Evolutionary conservation across 2,113 vertebrate genomes (phyloP).

Genomic region (Hippocampus comes): DNA sequence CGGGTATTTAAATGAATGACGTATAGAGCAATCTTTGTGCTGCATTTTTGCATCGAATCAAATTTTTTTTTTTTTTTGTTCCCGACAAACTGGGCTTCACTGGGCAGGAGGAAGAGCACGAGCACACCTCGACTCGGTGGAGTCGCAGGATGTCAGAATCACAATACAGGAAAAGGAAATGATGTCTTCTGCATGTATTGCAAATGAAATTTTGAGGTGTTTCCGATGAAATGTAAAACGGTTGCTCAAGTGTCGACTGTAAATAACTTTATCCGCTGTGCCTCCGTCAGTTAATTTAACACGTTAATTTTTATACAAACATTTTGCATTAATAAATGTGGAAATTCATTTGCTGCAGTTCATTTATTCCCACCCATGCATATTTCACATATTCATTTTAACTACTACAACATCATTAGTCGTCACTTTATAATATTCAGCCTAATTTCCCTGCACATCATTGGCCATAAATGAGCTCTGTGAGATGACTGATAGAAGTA

Average conservation of each 20-base stretch:
- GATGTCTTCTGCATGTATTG: conserved; percentile 24
- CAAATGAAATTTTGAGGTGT: conserved; percentile 23
- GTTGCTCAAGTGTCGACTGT: neutral
- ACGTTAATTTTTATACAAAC: conserved; percentile 17
- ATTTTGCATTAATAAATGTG: conserved; percentile 57
- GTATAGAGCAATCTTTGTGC: conserved; percentile 1
- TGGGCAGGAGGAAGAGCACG: conserved; percentile 19
- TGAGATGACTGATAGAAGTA: conserved; percentile 62
- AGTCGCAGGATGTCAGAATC: neutral
- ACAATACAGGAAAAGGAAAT: conserved; percentile 20
- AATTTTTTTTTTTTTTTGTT: neutral
- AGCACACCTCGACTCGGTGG: conserved; percentile 16
- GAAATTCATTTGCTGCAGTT: neutral
- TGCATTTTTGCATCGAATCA: conserved; percentile 15
- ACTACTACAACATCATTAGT: conserved; percentile 30
- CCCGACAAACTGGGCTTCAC: neutral
- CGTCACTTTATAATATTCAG: conserved; percentile 46
- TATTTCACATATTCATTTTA: conserved; percentile 16
- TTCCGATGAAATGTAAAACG: conserved; percentile 24
- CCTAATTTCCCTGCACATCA: conserved; percentile 38
- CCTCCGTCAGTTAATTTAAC: conserved; percentile 5
- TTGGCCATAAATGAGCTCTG: conserved; percentile 48
- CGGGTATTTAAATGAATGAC: conserved; percentile 6
- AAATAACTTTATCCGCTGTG: neutral
- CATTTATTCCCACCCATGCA: neutral